Percentiles rank a stretch among this genome's conserved stretches.
Conservation (phyloP, 2,113 vertebrate genomes). For the Cromileptes altivelis region DNA sequence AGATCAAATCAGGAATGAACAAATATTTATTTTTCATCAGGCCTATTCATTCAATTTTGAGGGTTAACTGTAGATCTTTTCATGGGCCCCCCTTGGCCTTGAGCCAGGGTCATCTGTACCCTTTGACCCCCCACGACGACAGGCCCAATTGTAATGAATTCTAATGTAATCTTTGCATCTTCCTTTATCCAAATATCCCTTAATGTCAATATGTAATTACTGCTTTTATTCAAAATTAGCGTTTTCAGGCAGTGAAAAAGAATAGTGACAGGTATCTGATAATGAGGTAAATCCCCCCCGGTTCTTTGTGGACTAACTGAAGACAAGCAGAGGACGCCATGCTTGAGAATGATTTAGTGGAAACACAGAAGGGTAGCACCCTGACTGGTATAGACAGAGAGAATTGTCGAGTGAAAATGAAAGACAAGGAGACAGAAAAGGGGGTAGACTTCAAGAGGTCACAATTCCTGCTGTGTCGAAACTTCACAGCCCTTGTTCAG, state of each 20-base stretch:
- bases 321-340: constrained; percentile 17
- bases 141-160: neutral
- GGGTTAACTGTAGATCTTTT: too few relatives aligned
- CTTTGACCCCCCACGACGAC: too few relatives aligned
- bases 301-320: constrained; percentile 8
- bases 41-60: too few relatives aligned
- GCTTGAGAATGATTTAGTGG: constrained; percentile 39
- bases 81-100: too few relatives aligned
- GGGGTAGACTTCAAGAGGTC: constrained; percentile 42
- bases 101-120: too few relatives aligned
- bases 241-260: neutral
- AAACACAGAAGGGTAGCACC: constrained; percentile 14
- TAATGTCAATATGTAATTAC: constrained; percentile 35
- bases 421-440: constrained; percentile 16
- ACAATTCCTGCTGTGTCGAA: constrained; percentile 47
- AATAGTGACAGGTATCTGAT: constrained; percentile 7
- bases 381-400: neutral
- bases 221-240: neutral
- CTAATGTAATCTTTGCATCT: neutral
- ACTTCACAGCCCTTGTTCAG: constrained; percentile 47
- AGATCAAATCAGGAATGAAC: too few relatives aligned
- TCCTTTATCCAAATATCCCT: constrained; percentile 6
- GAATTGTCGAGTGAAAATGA: constrained; percentile 26
- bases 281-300: neutral
- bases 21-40: too few relatives aligned